These are phyloP conservation scores for Eucera pruinosa DNA, from an alignment of 2,888 invertebrate genomes.

Conservation along the genomic window DNA sequence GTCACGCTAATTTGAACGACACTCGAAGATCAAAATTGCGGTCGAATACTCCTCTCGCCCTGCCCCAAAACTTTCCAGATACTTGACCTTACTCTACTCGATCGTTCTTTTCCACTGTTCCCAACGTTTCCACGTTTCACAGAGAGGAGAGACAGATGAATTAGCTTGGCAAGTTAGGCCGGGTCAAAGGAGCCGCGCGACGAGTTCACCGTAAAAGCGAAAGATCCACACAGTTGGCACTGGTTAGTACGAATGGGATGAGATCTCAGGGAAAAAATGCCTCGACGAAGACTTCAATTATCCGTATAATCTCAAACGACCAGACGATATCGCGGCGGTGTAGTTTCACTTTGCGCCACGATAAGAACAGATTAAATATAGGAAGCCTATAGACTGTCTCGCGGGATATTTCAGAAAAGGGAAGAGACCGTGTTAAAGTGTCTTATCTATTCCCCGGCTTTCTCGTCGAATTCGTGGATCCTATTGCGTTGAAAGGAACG, in stretches of 20 bases:
- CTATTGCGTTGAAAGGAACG: too few species aligned
- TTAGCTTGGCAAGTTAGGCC: conserved; percentile 55
- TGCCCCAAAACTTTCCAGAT: conserved; percentile 9
- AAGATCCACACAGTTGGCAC: conserved; percentile 55
- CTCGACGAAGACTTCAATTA: conserved; percentile 75
- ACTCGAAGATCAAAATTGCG: conserved; percentile 8
- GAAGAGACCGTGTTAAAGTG: conserved; percentile 64
- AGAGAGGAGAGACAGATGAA: conserved; percentile 53
- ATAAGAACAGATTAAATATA: conserved; percentile 65
- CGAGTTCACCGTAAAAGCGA: conserved; percentile 35
- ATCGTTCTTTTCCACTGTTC: conserved; percentile 40
- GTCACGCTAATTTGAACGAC: conserved; percentile 32
- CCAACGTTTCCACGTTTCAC: conserved; percentile 17
- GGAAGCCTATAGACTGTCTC: conserved; percentile 52
- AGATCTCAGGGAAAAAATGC: conserved; percentile 65
- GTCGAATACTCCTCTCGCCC: too few species aligned
- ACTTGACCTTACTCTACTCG: conserved; percentile 41
- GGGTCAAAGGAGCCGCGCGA: conserved; percentile 56
- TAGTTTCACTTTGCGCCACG: conserved; percentile 57
- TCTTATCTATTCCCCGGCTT: conserved; percentile 50
- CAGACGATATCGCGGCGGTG: conserved; percentile 61
- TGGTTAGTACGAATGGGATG: conserved; percentile 36
- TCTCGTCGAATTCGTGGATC: not conserved
- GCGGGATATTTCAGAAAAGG: conserved; percentile 61
- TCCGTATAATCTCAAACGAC: conserved; percentile 71